Evolutionary conservation across 2,797 vertebrate genomes (phyloP).

Genomic region (Galagoides demidoff): DNA sequence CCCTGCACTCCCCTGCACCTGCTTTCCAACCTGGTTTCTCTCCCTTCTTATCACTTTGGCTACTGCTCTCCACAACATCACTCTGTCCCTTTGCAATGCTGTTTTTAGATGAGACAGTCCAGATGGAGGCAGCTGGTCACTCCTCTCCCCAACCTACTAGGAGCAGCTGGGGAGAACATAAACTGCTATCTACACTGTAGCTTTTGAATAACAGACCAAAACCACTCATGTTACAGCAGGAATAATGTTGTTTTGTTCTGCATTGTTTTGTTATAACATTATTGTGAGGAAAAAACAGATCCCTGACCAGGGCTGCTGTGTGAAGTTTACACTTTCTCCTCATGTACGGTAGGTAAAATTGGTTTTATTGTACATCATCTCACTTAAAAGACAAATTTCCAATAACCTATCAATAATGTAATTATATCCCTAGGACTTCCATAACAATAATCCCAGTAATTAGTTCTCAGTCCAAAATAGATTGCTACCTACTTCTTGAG

Average conservation of each 20-base stretch:
- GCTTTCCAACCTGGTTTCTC: too few relatives aligned
- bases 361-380: not conserved
- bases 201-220: not conserved
- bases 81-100: too few relatives aligned
- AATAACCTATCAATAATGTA: not conserved
- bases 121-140: too few relatives aligned
- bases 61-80: too few relatives aligned
- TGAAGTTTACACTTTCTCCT: not conserved
- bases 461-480: too few relatives aligned
- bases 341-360: not conserved
- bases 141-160: too few relatives aligned
- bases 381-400: not conserved
- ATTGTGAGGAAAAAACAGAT: not conserved
- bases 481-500: not conserved
- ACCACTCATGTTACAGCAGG: not conserved
- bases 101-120: too few relatives aligned
- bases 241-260: not conserved
- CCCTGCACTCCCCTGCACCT: too few relatives aligned
- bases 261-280: not conserved
- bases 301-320: not conserved
- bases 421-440: not conserved
- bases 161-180: too few relatives aligned
- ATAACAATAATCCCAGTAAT: too few relatives aligned
- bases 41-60: too few relatives aligned
- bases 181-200: too few relatives aligned